A percentile compares a stretch with the other conserved stretches of the same genome.
Evolutionary conservation across 2,797 vertebrate genomes (phyloP).

Genomic region (Micrastur ruficollis): DNA sequence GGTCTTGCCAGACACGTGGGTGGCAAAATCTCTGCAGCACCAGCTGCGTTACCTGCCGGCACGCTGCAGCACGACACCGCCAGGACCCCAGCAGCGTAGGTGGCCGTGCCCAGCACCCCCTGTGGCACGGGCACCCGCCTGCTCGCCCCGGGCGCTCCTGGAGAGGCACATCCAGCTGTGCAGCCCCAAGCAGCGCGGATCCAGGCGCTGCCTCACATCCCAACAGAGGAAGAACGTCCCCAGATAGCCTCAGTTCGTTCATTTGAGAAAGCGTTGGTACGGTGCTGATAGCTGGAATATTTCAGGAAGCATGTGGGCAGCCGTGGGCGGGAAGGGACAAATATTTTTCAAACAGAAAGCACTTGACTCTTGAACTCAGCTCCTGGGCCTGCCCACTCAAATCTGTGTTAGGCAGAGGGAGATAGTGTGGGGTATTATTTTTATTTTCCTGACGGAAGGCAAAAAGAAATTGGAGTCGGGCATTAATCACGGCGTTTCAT

Average conservation of each 20-base stretch:
- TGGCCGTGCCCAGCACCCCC: background rate
- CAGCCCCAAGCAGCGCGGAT: background rate
- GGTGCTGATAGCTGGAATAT: background rate
- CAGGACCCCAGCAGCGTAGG: too few relatives aligned
- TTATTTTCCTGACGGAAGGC: background rate
- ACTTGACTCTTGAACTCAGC: conserved; percentile 20
- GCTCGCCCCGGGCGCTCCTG: accelerated
- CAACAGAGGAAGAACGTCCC: background rate
- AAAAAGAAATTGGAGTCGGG: background rate
- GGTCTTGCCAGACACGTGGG: conserved; percentile 32
- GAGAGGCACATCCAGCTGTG: background rate
- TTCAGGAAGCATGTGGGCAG: background rate
- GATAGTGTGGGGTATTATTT: background rate
- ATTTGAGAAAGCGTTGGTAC: background rate
- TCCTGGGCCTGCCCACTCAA: conserved; percentile 16
- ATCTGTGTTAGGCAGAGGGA: background rate
- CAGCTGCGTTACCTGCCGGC: background rate
- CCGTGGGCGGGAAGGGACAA: conserved; percentile 37
- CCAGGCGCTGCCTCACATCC: accelerated
- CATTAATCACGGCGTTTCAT: background rate
- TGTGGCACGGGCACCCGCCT: accelerated
- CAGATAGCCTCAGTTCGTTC: accelerated
- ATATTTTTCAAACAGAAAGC: conserved; percentile 60
- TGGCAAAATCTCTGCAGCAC: background rate
- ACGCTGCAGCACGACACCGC: background rate